Conservation (phyloP, 2,113 vertebrate species). For the Ctenodactylus gundi region DNA sequence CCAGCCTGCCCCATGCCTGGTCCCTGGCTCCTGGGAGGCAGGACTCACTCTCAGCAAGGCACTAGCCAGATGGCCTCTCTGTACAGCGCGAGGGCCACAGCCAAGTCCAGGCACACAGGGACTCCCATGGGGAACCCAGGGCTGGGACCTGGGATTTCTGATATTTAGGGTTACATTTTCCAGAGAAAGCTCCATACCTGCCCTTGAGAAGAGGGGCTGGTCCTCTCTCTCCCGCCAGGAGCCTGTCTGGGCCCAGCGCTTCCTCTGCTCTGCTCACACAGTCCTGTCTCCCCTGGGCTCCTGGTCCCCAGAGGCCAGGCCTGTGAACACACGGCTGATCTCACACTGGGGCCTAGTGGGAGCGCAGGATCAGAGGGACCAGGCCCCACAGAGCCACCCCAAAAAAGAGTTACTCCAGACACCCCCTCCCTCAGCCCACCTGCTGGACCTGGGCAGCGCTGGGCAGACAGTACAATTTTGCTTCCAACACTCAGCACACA, state of each 20-base stretch:
- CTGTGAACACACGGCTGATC: background rate
- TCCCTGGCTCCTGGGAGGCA: background rate
- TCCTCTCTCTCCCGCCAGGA: background rate
- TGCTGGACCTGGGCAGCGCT: background rate
- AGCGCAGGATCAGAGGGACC: too few species aligned
- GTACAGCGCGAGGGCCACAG: fast-evolving
- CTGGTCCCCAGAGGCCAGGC: background rate
- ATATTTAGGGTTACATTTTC: background rate
- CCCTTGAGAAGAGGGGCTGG: background rate
- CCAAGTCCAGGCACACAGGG: background rate
- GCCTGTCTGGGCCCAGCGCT: background rate
- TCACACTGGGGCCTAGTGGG: background rate
- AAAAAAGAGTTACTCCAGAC: too few species aligned
- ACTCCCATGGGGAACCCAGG: background rate
- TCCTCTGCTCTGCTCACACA: background rate
- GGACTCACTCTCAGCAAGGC: background rate
- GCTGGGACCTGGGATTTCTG: background rate
- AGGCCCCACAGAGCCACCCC: background rate
- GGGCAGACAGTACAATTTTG: background rate
- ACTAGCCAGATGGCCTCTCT: background rate
- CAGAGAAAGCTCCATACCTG: background rate
- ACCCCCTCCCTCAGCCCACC: background rate
- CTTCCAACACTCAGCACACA: fast-evolving
- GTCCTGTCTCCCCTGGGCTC: too few species aligned
- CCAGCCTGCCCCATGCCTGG: background rate